Base-by-base conservation (phyloP, 2,113 vertebrate genomes). In the Trochalopteron elliotii region DNA sequence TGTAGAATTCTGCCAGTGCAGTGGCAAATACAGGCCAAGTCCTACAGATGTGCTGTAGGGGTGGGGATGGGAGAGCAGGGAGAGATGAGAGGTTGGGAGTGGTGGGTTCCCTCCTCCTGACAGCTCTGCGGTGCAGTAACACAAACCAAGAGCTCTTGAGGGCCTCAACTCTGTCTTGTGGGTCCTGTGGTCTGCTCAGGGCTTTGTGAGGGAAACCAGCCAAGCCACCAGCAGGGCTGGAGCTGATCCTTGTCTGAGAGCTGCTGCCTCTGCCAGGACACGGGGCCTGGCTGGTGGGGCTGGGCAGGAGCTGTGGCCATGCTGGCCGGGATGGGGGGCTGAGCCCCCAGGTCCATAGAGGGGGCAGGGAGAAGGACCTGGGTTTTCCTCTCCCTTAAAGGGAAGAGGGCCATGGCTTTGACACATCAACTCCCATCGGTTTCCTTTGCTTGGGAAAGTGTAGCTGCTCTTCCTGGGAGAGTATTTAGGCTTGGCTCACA, bases 181-280 rank as follows among this genome's bases (percentile, higher is more conserved):
- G 47, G n/a, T 90, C 28, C 53, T 63, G 87, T 68, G 92, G 75
- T 90, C 47, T 83, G 39, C 65, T 63, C 67, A 10, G 0, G 3
- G 59, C 50, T 91, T 89, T 33, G 63, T 42, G 30, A 67, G 57
- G 89, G 60, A 85, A 92, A 63, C 21, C 83, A 82, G 70, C 47
- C 75, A 75, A 67, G 60, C 65, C 86, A 75, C 56, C n/a, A 9
- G 22, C 16, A 49, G 55, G 68, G 67, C 53, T 49, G 47, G 49
- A 69, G 63, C 63, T 5, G 17, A 25, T 77, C 11, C 49, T 39
- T 2, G 1, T 31, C 39, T 0, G 0, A 49, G 64, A 80, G 31
- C 70, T 1, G 1, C 37, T 12, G 11, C 59, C 44, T 63, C 6
- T 61, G 80, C 44, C 6, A 7, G 6, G 0, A 4, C 0, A 0